Base-by-base conservation (phyloP, 2,797 vertebrate species). In the Crenuchus spilurus region DNA sequence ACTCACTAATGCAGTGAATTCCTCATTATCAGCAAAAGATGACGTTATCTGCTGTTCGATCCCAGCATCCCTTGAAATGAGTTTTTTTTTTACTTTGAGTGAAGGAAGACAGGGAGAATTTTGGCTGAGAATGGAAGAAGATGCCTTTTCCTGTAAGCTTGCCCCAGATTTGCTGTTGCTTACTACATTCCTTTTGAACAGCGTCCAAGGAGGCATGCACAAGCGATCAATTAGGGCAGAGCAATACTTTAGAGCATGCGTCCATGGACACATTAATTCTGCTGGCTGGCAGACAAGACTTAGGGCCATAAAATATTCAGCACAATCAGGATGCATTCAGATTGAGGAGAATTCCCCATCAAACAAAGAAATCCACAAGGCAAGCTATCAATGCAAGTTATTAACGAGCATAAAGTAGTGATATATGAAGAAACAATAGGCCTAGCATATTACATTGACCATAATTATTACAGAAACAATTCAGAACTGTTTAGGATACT, bases 201-300 rank as follows among this genome's bases (percentile, higher is more conserved):
- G 42, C 49, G 35, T 79, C 71, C 74, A 79, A 77, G 49, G 14
- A 74, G 63, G 30, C 67, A 77, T 74, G 80, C 57, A 51, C 72
- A 74, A 74, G 71, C 31, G 62, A 82, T 82, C 74, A 74, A 77
- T 82, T 82, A 79, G 71, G 62, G 74, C 74, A 79, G 70, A 82
- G 67, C 62, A 46, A 77, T 74, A 71, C 74, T 77, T 79, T 70
- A 74, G 71, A 64, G 67, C 77, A 62, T 54, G 55, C 70, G 63
- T 58, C 63, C 49, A 72, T 49, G 63, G 74, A 70, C 77, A 74
- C 74, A 82, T 77, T 77, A 74, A 74, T 76, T 79, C 77, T 63
- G 54, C 77, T 75, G 67, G 71, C 67, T 77, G 77, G 55, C 67
- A 77, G 74, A 78, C 71, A 69, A 82, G 60, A 79, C 67, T 77